phyloP scores from a whole-genome alignment of 64 coral and sea anemone genomes.

The Dendrophyllia cribrosa region DNA sequence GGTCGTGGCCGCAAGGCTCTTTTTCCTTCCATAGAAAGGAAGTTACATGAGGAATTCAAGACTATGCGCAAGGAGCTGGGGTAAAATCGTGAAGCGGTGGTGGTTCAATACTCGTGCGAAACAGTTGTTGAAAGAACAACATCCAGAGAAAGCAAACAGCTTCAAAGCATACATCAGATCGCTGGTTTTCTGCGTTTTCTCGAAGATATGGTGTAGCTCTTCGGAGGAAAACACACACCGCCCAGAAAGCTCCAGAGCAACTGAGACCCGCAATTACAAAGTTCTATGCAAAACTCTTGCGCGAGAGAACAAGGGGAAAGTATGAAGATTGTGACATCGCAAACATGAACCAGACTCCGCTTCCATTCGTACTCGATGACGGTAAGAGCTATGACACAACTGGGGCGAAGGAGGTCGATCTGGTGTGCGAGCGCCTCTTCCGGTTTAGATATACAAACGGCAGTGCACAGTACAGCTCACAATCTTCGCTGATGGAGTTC shows the following conservation, averaged over 20 bases:
- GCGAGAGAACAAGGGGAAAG: background rate
- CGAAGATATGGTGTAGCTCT: background rate
- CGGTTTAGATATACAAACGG: constrained; percentile 21
- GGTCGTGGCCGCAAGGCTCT: background rate
- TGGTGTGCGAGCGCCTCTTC: constrained; percentile 17
- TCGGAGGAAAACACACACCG: background rate
- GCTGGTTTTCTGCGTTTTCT: background rate
- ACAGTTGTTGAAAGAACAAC: background rate
- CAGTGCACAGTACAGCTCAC: constrained; percentile 36
- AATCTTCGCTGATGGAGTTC: background rate
- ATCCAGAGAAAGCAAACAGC: background rate
- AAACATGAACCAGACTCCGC: constrained; percentile 4
- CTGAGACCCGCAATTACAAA: background rate
- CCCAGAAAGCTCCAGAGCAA: background rate
- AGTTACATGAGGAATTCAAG: background rate
- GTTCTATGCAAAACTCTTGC: background rate
- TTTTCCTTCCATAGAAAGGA: background rate
- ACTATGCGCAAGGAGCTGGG: background rate
- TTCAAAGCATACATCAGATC: background rate
- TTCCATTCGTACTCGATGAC: background rate
- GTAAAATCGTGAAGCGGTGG: background rate
- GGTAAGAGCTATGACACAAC: background rate
- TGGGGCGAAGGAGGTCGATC: background rate
- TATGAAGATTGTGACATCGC: background rate
- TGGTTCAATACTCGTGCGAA: constrained; percentile 2